Conservation (phyloP, 2,888 invertebrate species). For the Syrphus vitripennis region DNA sequence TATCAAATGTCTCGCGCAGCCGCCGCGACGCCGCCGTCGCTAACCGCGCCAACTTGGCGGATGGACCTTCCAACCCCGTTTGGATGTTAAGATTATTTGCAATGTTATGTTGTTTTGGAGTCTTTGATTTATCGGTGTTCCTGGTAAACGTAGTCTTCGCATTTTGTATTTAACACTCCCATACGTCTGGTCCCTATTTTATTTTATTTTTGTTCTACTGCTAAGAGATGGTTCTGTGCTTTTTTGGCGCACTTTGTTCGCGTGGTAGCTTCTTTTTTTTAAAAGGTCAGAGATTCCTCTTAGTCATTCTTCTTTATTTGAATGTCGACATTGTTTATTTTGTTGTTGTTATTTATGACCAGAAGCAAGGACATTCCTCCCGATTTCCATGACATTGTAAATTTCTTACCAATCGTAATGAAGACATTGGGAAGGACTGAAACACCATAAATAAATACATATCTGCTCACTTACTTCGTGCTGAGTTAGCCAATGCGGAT, state of each 20-base stretch:
- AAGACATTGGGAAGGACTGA: slow-evolving; percentile 41
- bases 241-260: slow-evolving; percentile 59
- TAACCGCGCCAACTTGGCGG: background rate
- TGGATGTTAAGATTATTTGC: slow-evolving; percentile 48
- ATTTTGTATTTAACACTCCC: slow-evolving; percentile 30
- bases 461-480: slow-evolving; percentile 56
- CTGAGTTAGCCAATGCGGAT: slow-evolving; percentile 56
- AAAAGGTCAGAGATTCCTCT: slow-evolving; percentile 25
- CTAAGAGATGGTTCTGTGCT: slow-evolving; percentile 14
- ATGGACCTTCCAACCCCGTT: background rate
- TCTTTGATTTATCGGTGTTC: slow-evolving; percentile 56
- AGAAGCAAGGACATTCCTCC: slow-evolving; percentile 64
- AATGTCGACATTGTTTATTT: slow-evolving; percentile 1
- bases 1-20: slow-evolving; percentile 46
- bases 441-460: slow-evolving; percentile 55
- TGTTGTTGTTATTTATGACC: slow-evolving; percentile 33
- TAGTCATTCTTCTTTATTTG: slow-evolving; percentile 8
- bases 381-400: slow-evolving; percentile 36
- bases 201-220: background rate
- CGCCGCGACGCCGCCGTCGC: too few relatives aligned
- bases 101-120: slow-evolving; percentile 35
- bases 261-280: slow-evolving; percentile 41
- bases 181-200: background rate
- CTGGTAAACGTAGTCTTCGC: background rate
- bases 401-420: slow-evolving; percentile 45